Evolutionary conservation across 2,888 invertebrate genomes (phyloP).

Genomic region (Fragum sueziense): DNA sequence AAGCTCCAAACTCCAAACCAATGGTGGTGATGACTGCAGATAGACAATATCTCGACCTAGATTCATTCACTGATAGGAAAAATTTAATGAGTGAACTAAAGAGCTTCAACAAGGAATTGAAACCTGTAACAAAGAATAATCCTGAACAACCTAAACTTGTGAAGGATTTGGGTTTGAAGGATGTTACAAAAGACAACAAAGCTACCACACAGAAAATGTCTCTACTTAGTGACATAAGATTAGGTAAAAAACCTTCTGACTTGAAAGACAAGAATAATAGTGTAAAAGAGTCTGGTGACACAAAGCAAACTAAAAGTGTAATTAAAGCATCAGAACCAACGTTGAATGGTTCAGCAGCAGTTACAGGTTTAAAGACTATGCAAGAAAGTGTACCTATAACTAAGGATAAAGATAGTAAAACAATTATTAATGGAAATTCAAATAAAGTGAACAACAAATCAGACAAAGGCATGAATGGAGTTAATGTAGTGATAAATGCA

Average conservation of each 20-base stretch:
- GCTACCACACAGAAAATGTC: constrained; percentile 7
- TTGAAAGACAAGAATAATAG: constrained; percentile 4
- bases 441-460: neutral
- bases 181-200: constrained; percentile 2
- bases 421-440: neutral
- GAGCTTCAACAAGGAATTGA: constrained; percentile 58
- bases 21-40: constrained; percentile 51
- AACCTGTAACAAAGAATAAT: constrained; percentile 34
- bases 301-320: neutral
- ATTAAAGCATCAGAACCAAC: neutral
- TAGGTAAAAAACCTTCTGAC: constrained; percentile 51
- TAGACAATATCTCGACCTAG: constrained; percentile 57
- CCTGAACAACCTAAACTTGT: constrained; percentile 10
- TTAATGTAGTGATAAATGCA: neutral
- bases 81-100: constrained; percentile 60
- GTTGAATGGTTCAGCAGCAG: neutral
- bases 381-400: neutral
- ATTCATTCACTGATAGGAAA: constrained; percentile 57
- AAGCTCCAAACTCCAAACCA: constrained; percentile 33
- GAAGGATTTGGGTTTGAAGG: constrained; percentile 2
- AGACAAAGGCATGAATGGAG: neutral
- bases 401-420: neutral
- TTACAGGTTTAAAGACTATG: neutral
- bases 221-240: constrained; percentile 50
- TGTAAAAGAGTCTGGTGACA: constrained; percentile 1